A percentile compares a stretch with the other conserved stretches of the same genome.
These are phyloP conservation scores for Eristalis tenax DNA, from an alignment of 2,888 invertebrate species.

Conservation along the genomic window DNA sequence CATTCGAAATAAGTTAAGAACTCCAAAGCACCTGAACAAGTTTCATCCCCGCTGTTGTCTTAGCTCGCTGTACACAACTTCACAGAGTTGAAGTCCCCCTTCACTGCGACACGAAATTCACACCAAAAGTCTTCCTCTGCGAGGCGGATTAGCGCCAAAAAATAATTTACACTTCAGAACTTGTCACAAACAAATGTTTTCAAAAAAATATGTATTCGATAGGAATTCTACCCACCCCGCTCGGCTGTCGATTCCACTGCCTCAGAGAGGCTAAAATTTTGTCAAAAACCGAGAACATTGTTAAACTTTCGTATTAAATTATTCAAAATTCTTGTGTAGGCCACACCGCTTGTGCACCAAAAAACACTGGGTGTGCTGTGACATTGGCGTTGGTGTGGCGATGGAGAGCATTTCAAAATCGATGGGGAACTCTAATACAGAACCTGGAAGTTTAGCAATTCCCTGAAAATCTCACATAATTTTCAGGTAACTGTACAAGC, in stretches of 20 bases:
- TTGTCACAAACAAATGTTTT: conserved; percentile 32
- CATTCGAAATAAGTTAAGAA: too few relatives aligned
- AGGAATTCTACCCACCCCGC: neutral
- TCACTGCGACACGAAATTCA: neutral
- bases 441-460: conserved; percentile 5
- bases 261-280: neutral
- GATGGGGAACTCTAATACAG: neutral
- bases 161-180: conserved; percentile 9
- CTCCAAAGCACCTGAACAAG: too few relatives aligned
- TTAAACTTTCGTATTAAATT: conserved; percentile 29
- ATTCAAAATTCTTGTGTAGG: conserved; percentile 19
- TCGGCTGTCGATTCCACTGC: neutral
- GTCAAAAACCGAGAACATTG: conserved; percentile 10
- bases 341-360: conserved; percentile 7
- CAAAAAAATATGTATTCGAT: neutral
- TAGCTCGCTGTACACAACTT: too few relatives aligned
- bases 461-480: conserved; percentile 6
- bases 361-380: neutral
- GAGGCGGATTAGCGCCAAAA: neutral
- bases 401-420: neutral
- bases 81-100: neutral
- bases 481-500: neutral
- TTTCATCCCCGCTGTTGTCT: too few relatives aligned
- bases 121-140: neutral
- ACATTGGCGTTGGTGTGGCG: neutral